Conservation (phyloP, 2,113 vertebrate genomes). For the Nyctereutes procyonoides region DNA sequence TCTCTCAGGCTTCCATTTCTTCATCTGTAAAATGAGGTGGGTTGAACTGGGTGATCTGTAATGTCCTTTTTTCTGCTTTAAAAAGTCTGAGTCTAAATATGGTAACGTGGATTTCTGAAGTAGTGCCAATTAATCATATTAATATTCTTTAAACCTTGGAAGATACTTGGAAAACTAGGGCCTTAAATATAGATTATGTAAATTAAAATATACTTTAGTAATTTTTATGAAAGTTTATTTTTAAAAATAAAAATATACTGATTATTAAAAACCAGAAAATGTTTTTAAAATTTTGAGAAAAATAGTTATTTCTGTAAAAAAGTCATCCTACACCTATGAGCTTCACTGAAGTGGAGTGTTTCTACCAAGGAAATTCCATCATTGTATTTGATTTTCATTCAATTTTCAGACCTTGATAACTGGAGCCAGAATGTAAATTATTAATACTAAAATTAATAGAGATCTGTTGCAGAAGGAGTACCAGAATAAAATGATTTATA, state of each 20-base stretch:
- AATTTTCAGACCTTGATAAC: constrained; percentile 77
- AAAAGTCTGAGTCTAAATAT: neutral
- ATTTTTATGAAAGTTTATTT: constrained; percentile 37
- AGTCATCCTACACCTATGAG: constrained; percentile 30
- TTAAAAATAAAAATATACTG: neutral
- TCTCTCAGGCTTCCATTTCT: constrained; percentile 19
- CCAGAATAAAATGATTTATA: constrained; percentile 78
- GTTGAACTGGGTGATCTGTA: neutral
- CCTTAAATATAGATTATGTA: constrained; percentile 51
- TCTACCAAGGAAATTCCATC: constrained; percentile 54
- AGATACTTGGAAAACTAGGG: constrained; percentile 60
- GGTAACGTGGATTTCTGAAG: constrained; percentile 28
- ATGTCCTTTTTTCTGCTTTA: constrained; percentile 19
- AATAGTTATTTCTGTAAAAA: neutral
- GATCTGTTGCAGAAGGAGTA: constrained; percentile 66
- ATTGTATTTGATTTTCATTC: constrained; percentile 73
- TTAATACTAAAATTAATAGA: constrained; percentile 83
- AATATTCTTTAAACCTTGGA: constrained; percentile 37
- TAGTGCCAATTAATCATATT: constrained; percentile 57
- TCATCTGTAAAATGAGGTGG: constrained; percentile 60
- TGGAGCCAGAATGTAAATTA: constrained; percentile 76
- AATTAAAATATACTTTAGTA: constrained; percentile 69
- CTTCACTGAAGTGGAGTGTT: constrained; percentile 70
- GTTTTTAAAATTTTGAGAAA: constrained; percentile 21
- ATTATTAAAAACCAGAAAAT: neutral